These are phyloP conservation scores for Calephelis nemesis DNA, from an alignment of 1,140 invertebrate genomes.

Conservation along the genomic window DNA sequence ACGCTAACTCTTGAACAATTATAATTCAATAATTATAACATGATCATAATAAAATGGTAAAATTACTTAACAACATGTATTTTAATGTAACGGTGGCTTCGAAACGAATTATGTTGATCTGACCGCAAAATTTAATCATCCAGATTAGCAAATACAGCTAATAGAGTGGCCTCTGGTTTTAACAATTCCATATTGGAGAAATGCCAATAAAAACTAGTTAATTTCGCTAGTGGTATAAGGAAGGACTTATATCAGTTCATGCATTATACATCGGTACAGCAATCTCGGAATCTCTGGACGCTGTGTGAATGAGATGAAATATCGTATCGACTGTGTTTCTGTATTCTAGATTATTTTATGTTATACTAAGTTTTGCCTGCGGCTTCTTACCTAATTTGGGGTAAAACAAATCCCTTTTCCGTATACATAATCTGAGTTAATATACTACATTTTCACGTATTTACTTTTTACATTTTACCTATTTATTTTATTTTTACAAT, in stretches of 20 bases:
- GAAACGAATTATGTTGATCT: constrained; percentile 16
- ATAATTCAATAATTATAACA: neutral
- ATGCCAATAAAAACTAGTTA: constrained; percentile 71
- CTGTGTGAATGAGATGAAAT: constrained; percentile 67
- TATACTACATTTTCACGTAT: too few species aligned
- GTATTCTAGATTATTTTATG: constrained; percentile 15
- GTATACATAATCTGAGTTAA: too few species aligned
- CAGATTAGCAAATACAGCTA: constrained; percentile 21
- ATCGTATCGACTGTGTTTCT: constrained; percentile 56
- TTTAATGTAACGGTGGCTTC: constrained; percentile 1
- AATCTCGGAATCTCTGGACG: constrained; percentile 64
- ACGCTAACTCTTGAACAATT: too few species aligned
- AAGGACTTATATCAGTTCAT: constrained; percentile 68
- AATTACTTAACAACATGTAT: neutral
- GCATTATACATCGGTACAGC: constrained; percentile 66
- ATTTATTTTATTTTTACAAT: too few species aligned
- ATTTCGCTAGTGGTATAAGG: constrained; percentile 59
- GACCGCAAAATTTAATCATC: constrained; percentile 22
- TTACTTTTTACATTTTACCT: too few species aligned
- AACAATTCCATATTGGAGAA: constrained; percentile 51
- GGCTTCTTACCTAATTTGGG: too few species aligned
- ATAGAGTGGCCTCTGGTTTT: constrained; percentile 28
- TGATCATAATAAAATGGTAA: neutral
- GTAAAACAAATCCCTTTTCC: too few species aligned
- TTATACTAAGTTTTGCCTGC: too few species aligned